Evolutionary conservation across 1,140 invertebrate genomes (phyloP), one percentile per base, ranked within the genome.

Genomic region (Helicoverpa zea): DNA sequence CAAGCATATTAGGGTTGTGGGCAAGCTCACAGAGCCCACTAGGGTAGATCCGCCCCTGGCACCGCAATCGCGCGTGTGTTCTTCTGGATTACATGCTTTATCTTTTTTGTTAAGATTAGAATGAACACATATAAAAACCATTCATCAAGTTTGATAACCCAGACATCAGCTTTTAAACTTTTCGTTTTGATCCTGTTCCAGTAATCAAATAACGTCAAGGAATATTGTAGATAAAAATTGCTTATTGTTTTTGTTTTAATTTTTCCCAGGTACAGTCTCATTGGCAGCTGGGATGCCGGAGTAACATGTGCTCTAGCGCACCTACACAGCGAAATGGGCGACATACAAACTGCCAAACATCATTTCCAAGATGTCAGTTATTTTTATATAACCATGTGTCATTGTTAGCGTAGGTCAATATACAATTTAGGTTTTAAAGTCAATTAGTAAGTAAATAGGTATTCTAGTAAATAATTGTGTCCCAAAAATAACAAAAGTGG

Each of bases 281-380:
- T 94, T 68, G 92, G 92, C 23, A 90, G 81, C 49, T 94, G 92
- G 89, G 95, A 95, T 80, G 90, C 88, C 11, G 91, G 94, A 35
- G 94, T 95, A 16, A 88, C 94, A 54, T 89, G 90, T 58, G 94
- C 93, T 51, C 86, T 95, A 54, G 95, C 92, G 0, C 84, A 89
- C 43, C 86, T 95, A 58, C 92, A 95, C 83, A 88, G 87, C 64
- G 95, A 94, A 43, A 79, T 90, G 81, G 95, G 94, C 2, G 95
- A 95, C 83, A 80, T 89, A 12, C 88, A 90, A 23, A 89, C 91
- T 9, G 95, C 94, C 30, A 95, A 95, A 80, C 94, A 95, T 79
- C 93, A 95, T 56, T 95, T 94, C 66, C 91, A 94, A 84, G 94
- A 95, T 75, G 95, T 95, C 79, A 90, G 80, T 43, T 9, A 3